A percentile compares a stretch with the other conserved stretches of the same genome.
Conservation (phyloP, 2,113 vertebrate genomes). For the Lasiurus borealis region DNA sequence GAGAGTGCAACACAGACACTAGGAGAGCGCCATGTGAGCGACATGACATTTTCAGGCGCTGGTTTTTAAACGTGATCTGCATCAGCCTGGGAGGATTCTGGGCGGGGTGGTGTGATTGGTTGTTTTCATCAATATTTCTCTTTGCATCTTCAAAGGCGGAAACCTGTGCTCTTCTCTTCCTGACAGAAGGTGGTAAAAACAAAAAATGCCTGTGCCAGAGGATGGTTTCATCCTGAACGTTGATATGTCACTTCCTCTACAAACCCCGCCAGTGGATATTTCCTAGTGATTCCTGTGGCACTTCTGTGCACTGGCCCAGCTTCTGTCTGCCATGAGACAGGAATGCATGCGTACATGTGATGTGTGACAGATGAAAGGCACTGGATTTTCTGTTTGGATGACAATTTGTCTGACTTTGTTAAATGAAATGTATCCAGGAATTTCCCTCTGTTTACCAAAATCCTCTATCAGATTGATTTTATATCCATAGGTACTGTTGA, state of each 20-base stretch:
- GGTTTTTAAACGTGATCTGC: not conserved
- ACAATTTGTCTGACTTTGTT: not conserved
- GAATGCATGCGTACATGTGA: not conserved
- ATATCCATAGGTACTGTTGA: not conserved
- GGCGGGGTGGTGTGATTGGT: fast-evolving
- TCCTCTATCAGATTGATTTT: not conserved
- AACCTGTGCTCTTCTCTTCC: not conserved
- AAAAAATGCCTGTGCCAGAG: not conserved
- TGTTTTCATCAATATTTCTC: not conserved
- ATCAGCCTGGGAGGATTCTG: not conserved
- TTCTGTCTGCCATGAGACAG: not conserved
- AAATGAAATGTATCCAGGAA: not conserved
- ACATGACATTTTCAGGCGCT: not conserved
- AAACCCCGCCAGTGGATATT: not conserved
- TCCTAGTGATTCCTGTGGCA: not conserved
- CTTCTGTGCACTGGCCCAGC: not conserved
- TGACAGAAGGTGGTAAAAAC: not conserved
- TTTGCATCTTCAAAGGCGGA: not conserved
- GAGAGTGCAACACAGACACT: not conserved
- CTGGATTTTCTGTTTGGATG: not conserved
- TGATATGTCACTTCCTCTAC: not conserved
- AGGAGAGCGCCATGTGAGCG: not conserved
- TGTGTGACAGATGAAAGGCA: not conserved
- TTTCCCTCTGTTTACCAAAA: not conserved
- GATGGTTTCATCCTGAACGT: not conserved